Evolutionary conservation across 2,888 invertebrate genomes (phyloP).

Genomic region (Cheilosia urbana): DNA sequence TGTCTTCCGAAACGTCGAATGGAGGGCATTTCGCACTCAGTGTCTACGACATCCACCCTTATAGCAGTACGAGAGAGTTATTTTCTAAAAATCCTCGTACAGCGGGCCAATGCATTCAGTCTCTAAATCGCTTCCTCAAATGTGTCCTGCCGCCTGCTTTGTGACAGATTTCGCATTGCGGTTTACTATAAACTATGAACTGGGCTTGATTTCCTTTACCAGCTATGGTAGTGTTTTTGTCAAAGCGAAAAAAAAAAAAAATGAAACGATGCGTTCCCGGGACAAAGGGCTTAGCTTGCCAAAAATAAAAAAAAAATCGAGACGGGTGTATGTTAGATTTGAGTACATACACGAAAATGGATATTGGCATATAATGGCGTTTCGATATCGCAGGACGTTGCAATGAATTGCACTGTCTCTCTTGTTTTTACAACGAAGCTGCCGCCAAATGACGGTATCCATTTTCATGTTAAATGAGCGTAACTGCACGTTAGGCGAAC

Average conservation of each 20-base stretch:
- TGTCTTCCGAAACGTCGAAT: constrained; percentile 65
- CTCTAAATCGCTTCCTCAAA: constrained; percentile 62
- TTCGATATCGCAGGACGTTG: constrained; percentile 65
- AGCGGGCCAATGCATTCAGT: constrained; percentile 67
- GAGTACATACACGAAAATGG: constrained; percentile 55
- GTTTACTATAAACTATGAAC: constrained; percentile 82
- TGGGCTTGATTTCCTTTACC: constrained; percentile 61
- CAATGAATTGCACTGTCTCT: constrained; percentile 58
- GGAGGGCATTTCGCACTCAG: constrained; percentile 9
- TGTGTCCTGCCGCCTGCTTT: constrained; percentile 59
- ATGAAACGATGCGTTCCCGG: constrained; percentile 65
- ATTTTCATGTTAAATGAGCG: constrained; percentile 65
- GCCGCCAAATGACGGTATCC: constrained; percentile 68
- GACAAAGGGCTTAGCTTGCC: constrained; percentile 52
- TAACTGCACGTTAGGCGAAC: constrained; percentile 29
- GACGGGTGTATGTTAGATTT: constrained; percentile 38
- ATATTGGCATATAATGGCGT: constrained; percentile 69
- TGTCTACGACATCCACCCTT: constrained; percentile 34
- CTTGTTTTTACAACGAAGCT: constrained; percentile 58
- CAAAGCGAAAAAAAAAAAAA: constrained; percentile 44
- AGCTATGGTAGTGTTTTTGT: constrained; percentile 52
- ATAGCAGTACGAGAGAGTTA: constrained; percentile 25
- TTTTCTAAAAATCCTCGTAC: constrained; percentile 43
- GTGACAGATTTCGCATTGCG: constrained; percentile 84
- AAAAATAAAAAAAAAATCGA: constrained; percentile 56